A percentile compares a stretch with the other conserved stretches of the same genome.
Conservation (phyloP, 2,113 vertebrate species). For the Clupea harengus region DNA sequence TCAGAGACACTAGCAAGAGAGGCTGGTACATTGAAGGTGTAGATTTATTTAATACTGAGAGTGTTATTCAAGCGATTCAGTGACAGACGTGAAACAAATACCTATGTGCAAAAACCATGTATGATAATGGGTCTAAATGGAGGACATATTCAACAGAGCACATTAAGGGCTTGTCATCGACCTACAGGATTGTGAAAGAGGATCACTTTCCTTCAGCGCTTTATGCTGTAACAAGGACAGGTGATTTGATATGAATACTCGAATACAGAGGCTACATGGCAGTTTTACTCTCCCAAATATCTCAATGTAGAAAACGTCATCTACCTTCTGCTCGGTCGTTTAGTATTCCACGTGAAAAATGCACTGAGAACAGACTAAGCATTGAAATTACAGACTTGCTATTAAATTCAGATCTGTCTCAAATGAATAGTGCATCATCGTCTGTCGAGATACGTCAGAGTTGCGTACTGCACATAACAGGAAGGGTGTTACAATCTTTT, state of each 20-base stretch:
- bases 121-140: slow-evolving; percentile 7
- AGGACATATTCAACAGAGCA: background rate
- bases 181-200: background rate
- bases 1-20: background rate
- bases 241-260: background rate
- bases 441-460: slow-evolving; percentile 24
- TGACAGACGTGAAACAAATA: slow-evolving; percentile 5
- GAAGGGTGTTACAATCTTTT: background rate
- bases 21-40: background rate
- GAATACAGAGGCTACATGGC: background rate
- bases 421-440: slow-evolving; percentile 26
- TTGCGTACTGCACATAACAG: background rate
- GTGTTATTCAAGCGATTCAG: background rate
- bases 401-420: slow-evolving; percentile 50
- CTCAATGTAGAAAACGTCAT: slow-evolving; percentile 29
- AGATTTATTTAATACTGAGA: slow-evolving; percentile 2
- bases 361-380: slow-evolving; percentile 26
- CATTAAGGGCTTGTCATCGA: background rate
- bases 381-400: slow-evolving; percentile 30
- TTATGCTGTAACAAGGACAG: background rate
- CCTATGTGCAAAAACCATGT: background rate
- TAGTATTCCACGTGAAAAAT: slow-evolving; percentile 35
- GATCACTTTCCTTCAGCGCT: background rate
- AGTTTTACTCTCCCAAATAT: background rate
- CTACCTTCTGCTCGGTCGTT: slow-evolving; percentile 33